Conservation (phyloP, 2,797 vertebrate species). For the Pseudocheirus occidentalis region DNA sequence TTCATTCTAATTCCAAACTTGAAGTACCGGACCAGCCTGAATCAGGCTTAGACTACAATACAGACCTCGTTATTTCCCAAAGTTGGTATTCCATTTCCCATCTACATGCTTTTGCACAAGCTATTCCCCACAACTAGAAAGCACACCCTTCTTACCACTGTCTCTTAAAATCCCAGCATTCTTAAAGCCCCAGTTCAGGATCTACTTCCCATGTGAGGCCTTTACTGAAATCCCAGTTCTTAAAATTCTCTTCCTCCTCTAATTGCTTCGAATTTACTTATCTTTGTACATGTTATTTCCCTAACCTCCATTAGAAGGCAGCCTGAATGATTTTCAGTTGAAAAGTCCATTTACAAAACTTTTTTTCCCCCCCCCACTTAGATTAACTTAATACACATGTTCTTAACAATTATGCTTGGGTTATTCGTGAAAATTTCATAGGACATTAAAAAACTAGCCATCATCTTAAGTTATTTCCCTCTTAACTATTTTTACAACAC, state of each 20-base stretch:
- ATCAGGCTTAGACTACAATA: background rate
- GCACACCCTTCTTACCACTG: background rate
- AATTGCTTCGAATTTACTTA: background rate
- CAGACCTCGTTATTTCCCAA: background rate
- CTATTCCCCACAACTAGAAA: background rate
- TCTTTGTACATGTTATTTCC: background rate
- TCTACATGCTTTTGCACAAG: background rate
- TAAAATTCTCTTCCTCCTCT: background rate
- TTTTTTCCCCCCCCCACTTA: background rate
- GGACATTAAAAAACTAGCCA: background rate
- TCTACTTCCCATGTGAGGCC: background rate
- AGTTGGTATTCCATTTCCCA: background rate
- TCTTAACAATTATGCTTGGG: background rate
- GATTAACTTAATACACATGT: background rate
- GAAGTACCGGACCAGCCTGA: background rate
- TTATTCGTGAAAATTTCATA: background rate
- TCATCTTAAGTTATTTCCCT: background rate
- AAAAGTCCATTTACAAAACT: background rate
- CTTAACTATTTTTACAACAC: background rate
- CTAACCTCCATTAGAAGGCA: background rate
- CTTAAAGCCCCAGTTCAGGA: background rate
- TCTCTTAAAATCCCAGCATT: background rate
- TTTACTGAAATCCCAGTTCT: background rate
- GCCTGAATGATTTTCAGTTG: background rate
- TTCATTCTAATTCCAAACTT: background rate